Evolutionary conservation across 2,888 invertebrate genomes (phyloP), one percentile per base, ranked within the genome.

Genomic region (Heliconius cydno): DNA sequence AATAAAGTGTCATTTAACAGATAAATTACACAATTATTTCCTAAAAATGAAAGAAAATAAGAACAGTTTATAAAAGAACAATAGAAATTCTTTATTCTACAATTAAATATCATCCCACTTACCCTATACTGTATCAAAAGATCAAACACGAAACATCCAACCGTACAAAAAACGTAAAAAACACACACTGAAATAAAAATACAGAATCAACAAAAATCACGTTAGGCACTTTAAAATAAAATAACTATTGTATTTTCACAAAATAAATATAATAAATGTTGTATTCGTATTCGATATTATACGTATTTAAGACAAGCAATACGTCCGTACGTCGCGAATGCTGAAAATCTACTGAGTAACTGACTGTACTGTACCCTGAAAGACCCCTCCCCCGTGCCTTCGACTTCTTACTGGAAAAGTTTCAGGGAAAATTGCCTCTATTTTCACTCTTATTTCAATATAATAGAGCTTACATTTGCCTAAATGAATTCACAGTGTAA

Each of bases 381-480:
- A 79, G 76, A 38, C 81, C 79, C 79, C 81, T 77, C 77, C 78
- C 78, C 77, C 76, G 79, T 77, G 79, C 79, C 82, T 82, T 68
- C 63, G 79, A 77, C 81, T 78, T 82, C 81, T 82, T 76, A 73
- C 82, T 79, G 82, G 82, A 82, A 82, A 82, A 82, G 77, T 81
- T 82, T 82, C 72, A 78, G 72, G 22, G 65, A 19, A 25, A 73
- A 28, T 7, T 57, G 19, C 57, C 52, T 30, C 34, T 9, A 79
- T 76, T 82, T 76, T 76, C 73, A 38, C 72, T 60, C 81, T 78
- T 82, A 79, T 46, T 1, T 41, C 52, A 68, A 2, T 0, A 13
- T 10, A 5, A 46, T 77, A 72, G 74, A 70, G 76, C 38, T 28
- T 34, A 81, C 38, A 76, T 74, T 78, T 19, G 72, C 7, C 3